Percentiles rank a stretch among this genome's conserved stretches.
Evolutionary conservation across 2,888 invertebrate genomes (phyloP).

Genomic region (Chloromyia formosa): DNA sequence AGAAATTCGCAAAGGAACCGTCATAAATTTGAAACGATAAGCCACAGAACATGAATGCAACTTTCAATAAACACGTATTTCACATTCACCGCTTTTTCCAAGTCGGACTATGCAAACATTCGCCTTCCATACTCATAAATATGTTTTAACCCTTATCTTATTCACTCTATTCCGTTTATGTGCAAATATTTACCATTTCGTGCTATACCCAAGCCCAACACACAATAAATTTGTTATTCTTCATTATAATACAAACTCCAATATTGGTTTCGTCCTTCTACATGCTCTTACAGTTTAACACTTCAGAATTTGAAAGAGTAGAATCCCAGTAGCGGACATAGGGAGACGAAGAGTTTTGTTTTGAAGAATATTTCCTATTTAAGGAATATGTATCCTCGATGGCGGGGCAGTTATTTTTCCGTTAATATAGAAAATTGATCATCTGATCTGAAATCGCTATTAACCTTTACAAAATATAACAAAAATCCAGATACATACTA

Average conservation of each 20-base stretch:
- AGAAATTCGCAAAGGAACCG: constrained; percentile 16
- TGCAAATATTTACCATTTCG: constrained; percentile 49
- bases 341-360: too few species aligned
- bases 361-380: too few species aligned
- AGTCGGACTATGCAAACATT: background rate
- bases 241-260: constrained; percentile 40
- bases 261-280: constrained; percentile 7
- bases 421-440: too few species aligned
- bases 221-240: constrained; percentile 47
- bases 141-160: constrained; percentile 14
- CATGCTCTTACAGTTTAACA: constrained; percentile 30
- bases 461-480: too few species aligned
- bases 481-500: constrained; percentile 4
- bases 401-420: too few species aligned
- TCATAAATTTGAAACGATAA: constrained; percentile 32
- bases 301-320: background rate
- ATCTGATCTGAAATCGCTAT: too few species aligned
- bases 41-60: constrained; percentile 34
- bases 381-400: too few species aligned
- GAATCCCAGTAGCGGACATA: too few species aligned
- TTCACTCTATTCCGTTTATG: constrained; percentile 40
- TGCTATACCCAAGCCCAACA: constrained; percentile 38
- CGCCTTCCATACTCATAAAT: constrained; percentile 6
- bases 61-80: constrained; percentile 19
- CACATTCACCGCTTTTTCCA: constrained; percentile 1